Evolutionary conservation across 2,113 vertebrate species (phyloP), one percentile per base, ranked within the genome.

Genomic region (Clinocottus analis): DNA sequence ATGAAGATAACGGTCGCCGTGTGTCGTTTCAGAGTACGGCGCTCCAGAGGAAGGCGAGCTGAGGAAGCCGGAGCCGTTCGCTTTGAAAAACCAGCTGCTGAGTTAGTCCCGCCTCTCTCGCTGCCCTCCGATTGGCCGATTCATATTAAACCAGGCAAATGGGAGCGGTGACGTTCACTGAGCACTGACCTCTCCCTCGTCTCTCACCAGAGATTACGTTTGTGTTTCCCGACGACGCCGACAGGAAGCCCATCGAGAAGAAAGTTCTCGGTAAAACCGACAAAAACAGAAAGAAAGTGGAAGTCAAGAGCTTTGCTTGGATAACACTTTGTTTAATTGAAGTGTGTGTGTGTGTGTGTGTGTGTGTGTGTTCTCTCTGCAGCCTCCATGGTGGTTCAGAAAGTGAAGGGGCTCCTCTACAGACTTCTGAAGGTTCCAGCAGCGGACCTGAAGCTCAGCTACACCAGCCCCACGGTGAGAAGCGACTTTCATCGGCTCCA

Each of bases 381-480:
- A 99, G 98, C 93, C 9, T 96, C 96, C 62, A 99, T 99, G 98
- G 95, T 93, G 3, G 62, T 99, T 65, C 97, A 97, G 84, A 99
- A 96, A 87, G 95, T 99, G 85, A 99, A 98, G 89, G 97, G 96
- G 0, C 78, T 99, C 59, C 93, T 99, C 4, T 94, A 95, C 77
- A 91, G 97, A 63, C 91, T 98, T 6, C 86, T 99, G 55, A 98
- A 94, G 94, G 90, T 98, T 56, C 96, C 96, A 37, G 94, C 93
- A 29, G 91, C 95, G 0, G 94, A 97, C 67, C 85, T 99, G 77
- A 94, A 87, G 76, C 85, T 99, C 77, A 95, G 93, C 74, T 99
- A 99, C 21, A 85, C 93, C 90, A 97, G 95, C 85, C 90, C 94
- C 53, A 97, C 97, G 94, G 98, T 82, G 7, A 59, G n/a, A 33